Percentiles rank a stretch among this genome's conserved stretches.
Evolutionary conservation across 2,888 invertebrate species (phyloP).

Genomic region (Tuberolachnus salignus): DNA sequence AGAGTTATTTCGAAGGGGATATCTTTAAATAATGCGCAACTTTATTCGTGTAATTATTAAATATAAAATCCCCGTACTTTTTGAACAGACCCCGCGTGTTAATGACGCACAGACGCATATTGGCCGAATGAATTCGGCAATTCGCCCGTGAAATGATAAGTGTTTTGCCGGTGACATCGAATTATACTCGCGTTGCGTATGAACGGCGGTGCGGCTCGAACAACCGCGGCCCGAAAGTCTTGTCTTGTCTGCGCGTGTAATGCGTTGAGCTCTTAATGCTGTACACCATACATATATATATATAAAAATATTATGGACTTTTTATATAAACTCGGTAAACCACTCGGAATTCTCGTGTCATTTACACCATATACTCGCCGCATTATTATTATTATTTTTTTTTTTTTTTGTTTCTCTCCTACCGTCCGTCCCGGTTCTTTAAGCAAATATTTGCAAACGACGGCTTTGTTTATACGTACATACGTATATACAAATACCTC

Average conservation of each 20-base stretch:
- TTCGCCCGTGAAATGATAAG: background rate
- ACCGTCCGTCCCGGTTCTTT: background rate
- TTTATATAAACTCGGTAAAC: constrained; percentile 10
- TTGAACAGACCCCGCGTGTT: too few species aligned
- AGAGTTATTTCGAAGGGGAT: too few species aligned
- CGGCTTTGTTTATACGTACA: too few species aligned
- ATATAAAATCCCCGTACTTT: too few species aligned
- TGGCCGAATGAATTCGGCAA: background rate
- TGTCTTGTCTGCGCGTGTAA: background rate
- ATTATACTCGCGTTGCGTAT: background rate
- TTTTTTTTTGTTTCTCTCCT: background rate
- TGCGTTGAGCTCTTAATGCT: constrained; percentile 35
- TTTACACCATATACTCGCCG: background rate
- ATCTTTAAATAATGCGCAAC: too few species aligned
- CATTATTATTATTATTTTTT: background rate
- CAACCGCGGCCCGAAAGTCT: background rate
- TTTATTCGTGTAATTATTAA: too few species aligned
- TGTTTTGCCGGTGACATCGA: background rate
- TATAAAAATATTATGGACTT: background rate
- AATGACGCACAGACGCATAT: too few species aligned
- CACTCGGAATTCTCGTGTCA: constrained; percentile 25
- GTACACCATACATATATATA: too few species aligned
- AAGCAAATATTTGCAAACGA: constrained; percentile 10
- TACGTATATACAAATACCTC: too few species aligned
- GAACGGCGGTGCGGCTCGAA: background rate